A percentile compares a stretch with the other conserved stretches of the same genome.
phyloP scores from a whole-genome alignment of 2,113 vertebrate genomes.

The Aspidoscelis tigris region DNA sequence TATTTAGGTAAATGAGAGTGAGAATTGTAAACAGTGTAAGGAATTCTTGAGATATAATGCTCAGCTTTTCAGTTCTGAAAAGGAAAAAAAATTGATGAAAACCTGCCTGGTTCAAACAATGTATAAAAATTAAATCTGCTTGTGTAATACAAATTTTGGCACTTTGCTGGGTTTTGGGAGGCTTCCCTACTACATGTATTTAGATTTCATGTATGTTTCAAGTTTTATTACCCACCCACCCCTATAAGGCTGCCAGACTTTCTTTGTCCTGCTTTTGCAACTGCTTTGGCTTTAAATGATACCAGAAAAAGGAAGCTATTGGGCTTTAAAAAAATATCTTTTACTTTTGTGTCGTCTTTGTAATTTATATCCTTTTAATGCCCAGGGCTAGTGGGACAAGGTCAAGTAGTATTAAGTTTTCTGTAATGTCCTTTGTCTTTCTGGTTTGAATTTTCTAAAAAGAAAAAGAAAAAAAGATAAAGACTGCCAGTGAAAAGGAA shows the following conservation, averaged over 20 bases:
- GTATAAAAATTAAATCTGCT: not conserved
- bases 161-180: constrained; percentile 61
- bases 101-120: constrained; percentile 11
- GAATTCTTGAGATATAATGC: not conserved
- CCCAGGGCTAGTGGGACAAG: constrained; percentile 84
- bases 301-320: constrained; percentile 76
- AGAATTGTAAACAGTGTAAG: not conserved
- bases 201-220: constrained; percentile 58
- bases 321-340: constrained; percentile 73
- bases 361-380: constrained; percentile 83
- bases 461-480: constrained; percentile 72
- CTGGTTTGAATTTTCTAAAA: constrained; percentile 83
- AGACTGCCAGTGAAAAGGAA: constrained; percentile 73
- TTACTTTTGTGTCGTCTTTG: constrained; percentile 81
- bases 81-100: fast-evolving
- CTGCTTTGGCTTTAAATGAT: constrained; percentile 64
- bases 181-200: constrained; percentile 34
- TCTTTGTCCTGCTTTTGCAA: constrained; percentile 48
- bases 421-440: constrained; percentile 84
- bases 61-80: constrained; percentile 3
- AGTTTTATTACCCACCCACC: constrained; percentile 42
- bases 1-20: constrained; percentile 9
- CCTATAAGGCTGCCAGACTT: constrained; percentile 45
- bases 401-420: constrained; percentile 85
- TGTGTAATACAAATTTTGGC: constrained; percentile 53